Evolutionary conservation across 2,113 vertebrate species (phyloP).

Genomic region (Gymnorhina tibicen): DNA sequence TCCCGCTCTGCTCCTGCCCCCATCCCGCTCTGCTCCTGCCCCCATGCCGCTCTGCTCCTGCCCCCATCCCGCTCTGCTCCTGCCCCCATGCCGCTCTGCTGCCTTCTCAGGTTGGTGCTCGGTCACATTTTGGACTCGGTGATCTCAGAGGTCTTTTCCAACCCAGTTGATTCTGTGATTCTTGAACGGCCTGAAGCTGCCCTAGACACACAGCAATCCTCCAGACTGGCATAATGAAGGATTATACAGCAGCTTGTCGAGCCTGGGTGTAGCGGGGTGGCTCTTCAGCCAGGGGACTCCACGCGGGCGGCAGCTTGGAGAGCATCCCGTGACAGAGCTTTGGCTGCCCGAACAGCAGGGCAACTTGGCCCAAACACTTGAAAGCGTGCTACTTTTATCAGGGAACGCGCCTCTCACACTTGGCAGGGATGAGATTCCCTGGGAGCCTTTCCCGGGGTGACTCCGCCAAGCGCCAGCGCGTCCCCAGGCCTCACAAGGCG

Average conservation of each 20-base stretch:
- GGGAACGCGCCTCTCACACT: accelerated
- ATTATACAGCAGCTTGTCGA: accelerated
- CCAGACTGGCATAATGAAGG: accelerated
- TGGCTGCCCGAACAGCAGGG: accelerated
- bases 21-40: neutral
- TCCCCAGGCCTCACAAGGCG: accelerated
- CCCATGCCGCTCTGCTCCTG: neutral
- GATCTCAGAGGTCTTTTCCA: neutral
- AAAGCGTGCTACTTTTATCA: accelerated
- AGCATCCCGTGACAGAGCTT: no score
- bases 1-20: neutral
- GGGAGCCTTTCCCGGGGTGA: accelerated
- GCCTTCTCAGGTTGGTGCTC: no score
- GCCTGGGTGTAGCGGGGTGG: accelerated
- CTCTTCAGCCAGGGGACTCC: accelerated
- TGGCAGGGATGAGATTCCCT: accelerated
- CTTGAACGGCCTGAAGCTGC: neutral
- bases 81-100: neutral
- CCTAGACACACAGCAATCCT: accelerated
- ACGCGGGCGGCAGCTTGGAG: no score
- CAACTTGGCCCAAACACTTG: neutral
- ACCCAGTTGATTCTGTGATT: no score
- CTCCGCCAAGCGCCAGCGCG: accelerated
- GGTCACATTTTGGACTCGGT: neutral
- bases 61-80: accelerated